A percentile compares a stretch with the other conserved stretches of the same genome.
Evolutionary conservation across 2,113 vertebrate species (phyloP).

Genomic region (Sapajus apella): DNA sequence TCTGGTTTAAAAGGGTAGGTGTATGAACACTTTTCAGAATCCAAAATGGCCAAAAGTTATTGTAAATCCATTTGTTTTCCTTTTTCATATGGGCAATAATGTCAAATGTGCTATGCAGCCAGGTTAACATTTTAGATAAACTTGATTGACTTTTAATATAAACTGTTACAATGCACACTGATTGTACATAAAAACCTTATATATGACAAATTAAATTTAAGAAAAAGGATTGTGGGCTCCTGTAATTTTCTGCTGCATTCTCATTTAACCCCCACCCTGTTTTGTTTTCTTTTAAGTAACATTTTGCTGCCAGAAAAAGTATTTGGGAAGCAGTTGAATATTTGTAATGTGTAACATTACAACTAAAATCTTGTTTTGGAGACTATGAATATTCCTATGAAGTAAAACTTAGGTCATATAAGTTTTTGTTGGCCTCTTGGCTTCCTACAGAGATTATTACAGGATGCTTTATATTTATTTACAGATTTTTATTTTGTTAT

Average conservation of each 20-base stretch:
- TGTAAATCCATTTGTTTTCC: slow-evolving; percentile 87
- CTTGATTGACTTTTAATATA: slow-evolving; percentile 91
- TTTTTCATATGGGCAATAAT: slow-evolving; percentile 94
- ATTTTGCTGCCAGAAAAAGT: slow-evolving; percentile 41
- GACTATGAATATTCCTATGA: slow-evolving; percentile 36
- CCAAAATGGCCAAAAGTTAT: slow-evolving; percentile 84
- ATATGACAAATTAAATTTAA: slow-evolving; percentile 98
- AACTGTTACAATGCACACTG: slow-evolving; percentile 95
- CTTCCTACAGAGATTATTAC: slow-evolving; percentile 49
- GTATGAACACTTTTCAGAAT: slow-evolving; percentile 80
- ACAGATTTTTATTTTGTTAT: slow-evolving; percentile 64
- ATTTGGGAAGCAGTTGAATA: slow-evolving; percentile 60
- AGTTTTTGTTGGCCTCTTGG: slow-evolving; percentile 38
- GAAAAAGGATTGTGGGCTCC: slow-evolving; percentile 83
- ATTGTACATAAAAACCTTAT: slow-evolving; percentile 96
- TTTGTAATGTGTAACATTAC: slow-evolving; percentile 42
- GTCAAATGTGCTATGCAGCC: slow-evolving; percentile 98
- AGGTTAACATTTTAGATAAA: slow-evolving; percentile 93
- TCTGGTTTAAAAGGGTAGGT: slow-evolving; percentile 80
- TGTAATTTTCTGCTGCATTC: slow-evolving; percentile 85
- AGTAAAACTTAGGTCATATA: slow-evolving; percentile 45
- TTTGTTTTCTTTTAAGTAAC: slow-evolving; percentile 43
- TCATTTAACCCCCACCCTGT: slow-evolving; percentile 4
- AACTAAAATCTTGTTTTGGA: slow-evolving; percentile 56
- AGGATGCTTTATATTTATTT: slow-evolving; percentile 57